phyloP scores from a whole-genome alignment of 2,113 vertebrate genomes.

The Psettodes erumei region DNA sequence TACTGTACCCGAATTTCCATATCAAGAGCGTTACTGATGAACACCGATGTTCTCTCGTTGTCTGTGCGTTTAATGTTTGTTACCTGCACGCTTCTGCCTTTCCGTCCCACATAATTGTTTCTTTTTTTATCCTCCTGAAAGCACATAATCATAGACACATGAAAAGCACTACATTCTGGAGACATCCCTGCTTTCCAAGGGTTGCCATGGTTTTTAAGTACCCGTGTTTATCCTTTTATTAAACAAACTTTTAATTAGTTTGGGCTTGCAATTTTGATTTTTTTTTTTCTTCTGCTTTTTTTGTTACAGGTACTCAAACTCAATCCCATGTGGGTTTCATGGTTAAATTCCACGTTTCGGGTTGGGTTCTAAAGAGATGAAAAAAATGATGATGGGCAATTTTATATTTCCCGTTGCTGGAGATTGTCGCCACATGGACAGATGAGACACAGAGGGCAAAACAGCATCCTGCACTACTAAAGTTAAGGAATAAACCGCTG shows the following conservation, averaged over 20 bases:
- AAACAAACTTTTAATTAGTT: constrained; percentile 4
- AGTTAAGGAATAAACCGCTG: constrained; percentile 26
- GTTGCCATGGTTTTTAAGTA: constrained; percentile 27
- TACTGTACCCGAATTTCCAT: too few relatives aligned
- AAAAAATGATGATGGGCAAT: not conserved
- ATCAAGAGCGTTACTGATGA: not conserved
- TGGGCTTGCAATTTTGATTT: not conserved
- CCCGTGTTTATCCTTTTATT: not conserved
- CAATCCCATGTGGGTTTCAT: not conserved
- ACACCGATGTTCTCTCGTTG: not conserved
- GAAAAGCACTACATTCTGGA: not conserved
- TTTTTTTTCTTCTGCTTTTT: not conserved
- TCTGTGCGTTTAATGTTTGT: not conserved
- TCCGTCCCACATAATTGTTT: not conserved
- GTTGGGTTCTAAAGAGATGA: not conserved
- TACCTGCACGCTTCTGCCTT: not conserved
- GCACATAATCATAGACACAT: not conserved
- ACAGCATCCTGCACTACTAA: not conserved
- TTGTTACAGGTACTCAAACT: not conserved
- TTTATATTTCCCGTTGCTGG: not conserved
- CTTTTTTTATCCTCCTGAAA: not conserved
- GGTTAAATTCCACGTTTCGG: constrained; percentile 1
- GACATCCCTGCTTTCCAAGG: not conserved
- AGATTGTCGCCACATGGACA: not conserved
- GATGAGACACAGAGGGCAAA: not conserved